Conservation (phyloP, 2,888 invertebrate genomes). For the Hyalella azteca region DNA sequence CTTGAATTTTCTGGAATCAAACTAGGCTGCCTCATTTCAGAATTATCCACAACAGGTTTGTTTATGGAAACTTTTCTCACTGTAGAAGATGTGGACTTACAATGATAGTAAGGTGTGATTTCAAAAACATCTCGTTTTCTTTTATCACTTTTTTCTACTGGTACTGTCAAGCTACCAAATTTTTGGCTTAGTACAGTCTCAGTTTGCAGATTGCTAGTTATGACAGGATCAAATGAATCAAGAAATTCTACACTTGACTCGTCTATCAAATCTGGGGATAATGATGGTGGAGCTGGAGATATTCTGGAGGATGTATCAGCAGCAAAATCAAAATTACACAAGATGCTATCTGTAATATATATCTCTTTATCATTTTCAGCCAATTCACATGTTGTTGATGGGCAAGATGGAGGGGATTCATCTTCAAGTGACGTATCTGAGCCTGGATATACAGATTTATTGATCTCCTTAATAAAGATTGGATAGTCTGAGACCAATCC, state of each 20-base stretch:
- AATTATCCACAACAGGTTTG: background rate
- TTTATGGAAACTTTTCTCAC: slow-evolving; percentile 16
- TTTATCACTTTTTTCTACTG: background rate
- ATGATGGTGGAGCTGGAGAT: background rate
- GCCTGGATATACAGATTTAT: background rate
- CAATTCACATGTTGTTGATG: background rate
- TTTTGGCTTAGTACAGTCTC: background rate
- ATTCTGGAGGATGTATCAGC: background rate
- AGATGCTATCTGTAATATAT: background rate
- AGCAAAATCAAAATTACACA: background rate
- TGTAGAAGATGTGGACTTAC: background rate
- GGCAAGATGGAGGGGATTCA: background rate
- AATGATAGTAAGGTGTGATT: background rate
- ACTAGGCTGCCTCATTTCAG: background rate
- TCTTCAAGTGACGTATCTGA: background rate
- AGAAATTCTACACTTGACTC: slow-evolving; percentile 23
- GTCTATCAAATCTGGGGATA: slow-evolving; percentile 14
- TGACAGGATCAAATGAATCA: slow-evolving; percentile 28
- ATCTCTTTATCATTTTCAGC: background rate
- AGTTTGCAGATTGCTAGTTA: background rate
- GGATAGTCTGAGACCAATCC: background rate
- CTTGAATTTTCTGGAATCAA: background rate
- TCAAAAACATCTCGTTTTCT: background rate
- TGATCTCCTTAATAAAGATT: background rate
- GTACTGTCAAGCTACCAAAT: background rate